Base-by-base conservation (phyloP, 2,888 invertebrate species). In the Luperina testacea region DNA sequence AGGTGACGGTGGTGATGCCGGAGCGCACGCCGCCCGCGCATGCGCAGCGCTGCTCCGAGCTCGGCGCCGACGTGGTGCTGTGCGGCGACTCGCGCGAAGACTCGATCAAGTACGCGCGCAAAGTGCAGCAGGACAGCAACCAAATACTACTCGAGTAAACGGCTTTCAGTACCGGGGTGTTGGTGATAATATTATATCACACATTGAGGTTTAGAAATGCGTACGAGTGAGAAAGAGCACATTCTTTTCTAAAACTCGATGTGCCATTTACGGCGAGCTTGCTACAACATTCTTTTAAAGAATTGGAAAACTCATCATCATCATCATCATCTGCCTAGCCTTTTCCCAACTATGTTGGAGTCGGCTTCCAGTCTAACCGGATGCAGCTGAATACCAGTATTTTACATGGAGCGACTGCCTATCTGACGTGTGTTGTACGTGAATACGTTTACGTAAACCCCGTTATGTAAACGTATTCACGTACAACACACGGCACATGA, bases 1-100 rank as follows among this genome's bases (percentile, higher is more conserved):
- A 96, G 96, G 95, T 97, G 72, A 96, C 96, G 2, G 97, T 95
- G 48, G 95, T 96, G 17, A 88, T 97, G 80, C 96, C 97, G 1
- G 94, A 95, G 48, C 90, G 91, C 75, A 93, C 95, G 45, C 91
- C 97, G 6, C 94, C 95, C 1, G 93, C 93, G 11, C 90, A 92
- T 45, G 93, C 95, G 68, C 96, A 95, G 78, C 95, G 95, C 59
- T 96, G 96, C 84, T 93, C 96, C 2, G 96, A 96, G 88, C 92
- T 95, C 2, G 95, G 96, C 42, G 96, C 96, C 0, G 94, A 96
- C 61, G 96, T 96, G 3, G 92, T 96, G 9, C 85, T 96, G 17
- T 94, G 91, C 78, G 96, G 96, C 0, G 93, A 95, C 5, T 91
- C 91, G 6, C 79, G 92, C 3, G 94, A 94, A 11, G 95, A 96